Conservation (phyloP, 2,888 invertebrate genomes). For the Lasioglossum pauxillum region DNA sequence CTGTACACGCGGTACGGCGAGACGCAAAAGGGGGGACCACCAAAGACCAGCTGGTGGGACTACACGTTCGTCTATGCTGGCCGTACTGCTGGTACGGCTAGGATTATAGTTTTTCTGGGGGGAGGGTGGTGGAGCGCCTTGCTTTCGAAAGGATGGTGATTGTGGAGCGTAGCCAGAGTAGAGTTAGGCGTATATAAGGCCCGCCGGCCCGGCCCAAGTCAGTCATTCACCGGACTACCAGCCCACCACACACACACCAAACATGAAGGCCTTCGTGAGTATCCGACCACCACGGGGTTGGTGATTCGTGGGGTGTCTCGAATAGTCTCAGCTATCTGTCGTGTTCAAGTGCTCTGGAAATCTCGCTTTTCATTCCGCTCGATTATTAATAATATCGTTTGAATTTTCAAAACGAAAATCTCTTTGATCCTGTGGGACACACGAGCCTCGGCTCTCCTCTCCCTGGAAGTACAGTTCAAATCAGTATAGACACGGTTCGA, state of each 20-base stretch:
- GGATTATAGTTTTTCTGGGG: conserved; percentile 82
- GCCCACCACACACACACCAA: conserved; percentile 84
- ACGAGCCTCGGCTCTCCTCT: conserved; percentile 9
- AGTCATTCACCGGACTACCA: conserved; percentile 85
- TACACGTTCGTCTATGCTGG: conserved; percentile 45
- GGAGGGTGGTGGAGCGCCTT: conserved; percentile 79
- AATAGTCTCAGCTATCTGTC: background rate
- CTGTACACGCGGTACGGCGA: conserved; percentile 8
- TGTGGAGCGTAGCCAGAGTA: conserved; percentile 83
- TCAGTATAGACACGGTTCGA: background rate
- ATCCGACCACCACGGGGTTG: conserved; percentile 72
- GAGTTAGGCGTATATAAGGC: conserved; percentile 84
- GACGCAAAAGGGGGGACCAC: conserved; percentile 40
- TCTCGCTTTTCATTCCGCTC: background rate
- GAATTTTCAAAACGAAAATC: background rate
- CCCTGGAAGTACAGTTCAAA: background rate
- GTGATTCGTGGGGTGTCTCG: conserved; percentile 63
- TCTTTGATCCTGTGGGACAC: background rate
- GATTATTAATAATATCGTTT: background rate
- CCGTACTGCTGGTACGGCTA: conserved; percentile 66
- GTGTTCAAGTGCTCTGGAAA: background rate
- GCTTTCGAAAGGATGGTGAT: conserved; percentile 85
- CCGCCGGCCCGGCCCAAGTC: conserved; percentile 83
- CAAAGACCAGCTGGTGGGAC: conserved; percentile 67
- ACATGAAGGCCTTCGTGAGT: conserved; percentile 85